Evolutionary conservation across 2,113 vertebrate species (phyloP).

Genomic region (Pteropus alecto): DNA sequence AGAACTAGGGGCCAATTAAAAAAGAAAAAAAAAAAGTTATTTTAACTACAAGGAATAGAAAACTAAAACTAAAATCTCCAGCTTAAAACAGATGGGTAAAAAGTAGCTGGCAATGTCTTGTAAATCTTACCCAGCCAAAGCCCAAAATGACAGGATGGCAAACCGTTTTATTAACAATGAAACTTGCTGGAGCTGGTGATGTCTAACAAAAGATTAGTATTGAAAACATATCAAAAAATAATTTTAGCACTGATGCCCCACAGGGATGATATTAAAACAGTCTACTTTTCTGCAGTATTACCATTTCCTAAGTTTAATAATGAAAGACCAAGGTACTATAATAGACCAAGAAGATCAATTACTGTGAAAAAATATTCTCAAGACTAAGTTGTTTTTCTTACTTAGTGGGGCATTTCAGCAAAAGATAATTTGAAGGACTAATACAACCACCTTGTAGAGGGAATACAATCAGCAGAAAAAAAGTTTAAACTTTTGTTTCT

Average conservation of each 20-base stretch:
- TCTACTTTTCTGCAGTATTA: not conserved
- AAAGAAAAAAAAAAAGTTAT: not conserved
- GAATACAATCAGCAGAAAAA: not conserved
- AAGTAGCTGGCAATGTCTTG: not conserved
- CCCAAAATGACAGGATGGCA: not conserved
- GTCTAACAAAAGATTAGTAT: not conserved
- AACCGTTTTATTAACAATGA: conserved; percentile 14
- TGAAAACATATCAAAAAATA: conserved; percentile 1
- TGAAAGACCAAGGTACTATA: not conserved
- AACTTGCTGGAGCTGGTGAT: not conserved
- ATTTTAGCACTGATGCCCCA: not conserved
- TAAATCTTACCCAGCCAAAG: not conserved
- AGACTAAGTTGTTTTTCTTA: not conserved
- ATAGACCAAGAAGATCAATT: not conserved
- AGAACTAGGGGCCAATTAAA: not conserved
- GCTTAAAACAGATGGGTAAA: not conserved
- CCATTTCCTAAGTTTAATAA: conserved; percentile 5
- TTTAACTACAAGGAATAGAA: conserved; percentile 20
- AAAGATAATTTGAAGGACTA: conserved; percentile 18
- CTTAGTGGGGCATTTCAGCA: not conserved
- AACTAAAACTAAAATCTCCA: conserved; percentile 11
- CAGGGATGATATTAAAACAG: not conserved
- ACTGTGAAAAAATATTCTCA: not conserved
- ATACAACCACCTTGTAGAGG: not conserved
- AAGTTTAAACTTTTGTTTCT: not conserved